Evolutionary conservation across 2,113 vertebrate species (phyloP).

Genomic region (Calidris pygmaea): DNA sequence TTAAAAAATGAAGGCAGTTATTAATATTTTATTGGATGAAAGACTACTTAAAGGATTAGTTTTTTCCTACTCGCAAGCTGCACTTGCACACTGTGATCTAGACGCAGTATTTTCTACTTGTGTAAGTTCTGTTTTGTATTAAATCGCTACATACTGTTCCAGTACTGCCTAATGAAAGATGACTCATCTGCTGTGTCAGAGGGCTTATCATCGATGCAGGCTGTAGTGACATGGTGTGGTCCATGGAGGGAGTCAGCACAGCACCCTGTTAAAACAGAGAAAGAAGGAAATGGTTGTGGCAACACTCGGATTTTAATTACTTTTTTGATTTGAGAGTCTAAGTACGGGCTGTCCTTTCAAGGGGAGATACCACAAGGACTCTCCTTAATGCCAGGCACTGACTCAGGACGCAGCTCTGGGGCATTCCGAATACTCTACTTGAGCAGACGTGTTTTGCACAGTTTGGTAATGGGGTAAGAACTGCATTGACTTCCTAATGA

Average conservation of each 20-base stretch:
- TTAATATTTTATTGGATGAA: background rate
- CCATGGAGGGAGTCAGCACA: constrained; percentile 97
- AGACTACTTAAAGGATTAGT: background rate
- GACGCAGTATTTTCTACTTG: background rate
- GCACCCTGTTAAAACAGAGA: constrained; percentile 80
- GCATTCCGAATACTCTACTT: background rate
- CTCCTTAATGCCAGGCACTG: background rate
- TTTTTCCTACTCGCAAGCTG: background rate
- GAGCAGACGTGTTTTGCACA: background rate
- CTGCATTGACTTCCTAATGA: background rate
- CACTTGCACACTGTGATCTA: background rate
- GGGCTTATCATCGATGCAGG: constrained; percentile 92
- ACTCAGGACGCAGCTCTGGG: background rate
- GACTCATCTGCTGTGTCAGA: constrained; percentile 96
- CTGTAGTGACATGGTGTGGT: constrained; percentile 97
- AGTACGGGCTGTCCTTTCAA: background rate
- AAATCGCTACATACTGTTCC: constrained; percentile 85
- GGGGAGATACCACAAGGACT: background rate
- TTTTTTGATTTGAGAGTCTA: background rate
- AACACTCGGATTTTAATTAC: background rate
- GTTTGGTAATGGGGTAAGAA: background rate
- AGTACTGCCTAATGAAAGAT: constrained; percentile 90
- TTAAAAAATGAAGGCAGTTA: background rate
- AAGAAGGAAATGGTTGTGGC: background rate
- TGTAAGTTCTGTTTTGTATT: constrained; percentile 1